Evolutionary conservation across 2,797 vertebrate species (phyloP), one percentile per base, ranked within the genome.

Genomic region (Picus viridis): DNA sequence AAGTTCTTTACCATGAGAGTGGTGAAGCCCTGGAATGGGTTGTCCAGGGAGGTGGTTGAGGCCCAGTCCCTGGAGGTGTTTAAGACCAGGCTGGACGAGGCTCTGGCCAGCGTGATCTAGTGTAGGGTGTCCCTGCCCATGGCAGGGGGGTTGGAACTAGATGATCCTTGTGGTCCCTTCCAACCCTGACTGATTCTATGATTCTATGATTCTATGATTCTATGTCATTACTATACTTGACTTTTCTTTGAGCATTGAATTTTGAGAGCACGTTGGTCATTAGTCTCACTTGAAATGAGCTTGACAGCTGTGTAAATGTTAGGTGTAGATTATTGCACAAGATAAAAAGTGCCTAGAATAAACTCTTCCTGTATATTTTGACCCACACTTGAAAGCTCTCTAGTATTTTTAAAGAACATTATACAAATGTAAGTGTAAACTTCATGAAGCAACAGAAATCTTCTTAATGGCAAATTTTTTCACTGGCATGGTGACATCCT

Each of bases 241-340:
- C 18, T 93, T 95, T 94, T 62, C 56, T 87, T 86, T 86, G 30
- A 59, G 16, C 64, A 54, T 26, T 82, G 51, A 64, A 88, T 92
- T 75, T 90, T 85, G 59, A 86, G n/a, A 90, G 5, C 8, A 26
- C 69, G 41, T 10, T 86, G 13, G 6, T 54, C 86, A 73, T 90
- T 89, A 89, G 51, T 56, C 22, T 84, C 1, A 63, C 74, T 69
- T 89, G 34, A 92, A 87, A 86, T 74, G 8, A 81, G 9, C 36
- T 91, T 89, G 41, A 62, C 32, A 81, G 58, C 27, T 67, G 39
- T n/a, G 27, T 90, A 80, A 88, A 88, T 84, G 68, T 9, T 85
- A 3, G 32, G 36, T 53, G 23, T 59, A 74, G 71, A 89, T 88
- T 81, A 92, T 81, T 90, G 26, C 63, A 49, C 53, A 16, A 92